Base-by-base conservation (phyloP, 92 coral and sea anemone genomes). In the Micromussa lordhowensis region DNA sequence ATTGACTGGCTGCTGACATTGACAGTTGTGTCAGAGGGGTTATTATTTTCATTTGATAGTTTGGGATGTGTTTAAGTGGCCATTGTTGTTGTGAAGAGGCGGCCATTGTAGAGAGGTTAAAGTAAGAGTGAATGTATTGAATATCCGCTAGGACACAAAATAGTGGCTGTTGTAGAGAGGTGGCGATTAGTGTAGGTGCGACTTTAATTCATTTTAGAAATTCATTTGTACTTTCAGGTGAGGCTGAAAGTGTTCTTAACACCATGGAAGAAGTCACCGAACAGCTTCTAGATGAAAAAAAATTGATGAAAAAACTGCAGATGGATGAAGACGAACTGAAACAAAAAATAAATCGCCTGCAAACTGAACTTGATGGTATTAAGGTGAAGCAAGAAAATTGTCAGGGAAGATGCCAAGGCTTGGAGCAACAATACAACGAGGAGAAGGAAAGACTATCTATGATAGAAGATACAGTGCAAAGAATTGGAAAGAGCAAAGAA, bases 401-500 rank as follows among this genome's bases (percentile, higher is more conserved):
- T 54, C 85, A 92, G 85, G 92, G 83, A 57, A 88, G 88, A 76
- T 94, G 99, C 92, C 90, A 81, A 21, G 91, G 91, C 35, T 86
- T 96, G 74, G 99, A 97, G 74, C 84, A 75, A 7, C 80, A 89
- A 34, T 97, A 96, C 85, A 90, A 94, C 12, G 98, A 96, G 44
- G 98, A 97, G 81, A 96, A 97, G 78, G 91, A 94, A 22, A 93
- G 96, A 61, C 88, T 97, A 15, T 63, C 96, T 35, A 48, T 97
- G 75, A 93, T 95, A 44, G 99, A 97, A 90, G 99, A 97, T 81
- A 97, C 99, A 54, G 92, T 97, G 36, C 90, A 94, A 82, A 92
- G 96, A 40, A 97, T 97, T 69, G 94, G 93, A 78, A 95, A 96
- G 77, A 97, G 98, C 72, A 97, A 94, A 88, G 99, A 97, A 79